phyloP scores from a whole-genome alignment of 30 jellyfish, hydroid and myxozoan species.

The Turritopsis dohrnii region DNA sequence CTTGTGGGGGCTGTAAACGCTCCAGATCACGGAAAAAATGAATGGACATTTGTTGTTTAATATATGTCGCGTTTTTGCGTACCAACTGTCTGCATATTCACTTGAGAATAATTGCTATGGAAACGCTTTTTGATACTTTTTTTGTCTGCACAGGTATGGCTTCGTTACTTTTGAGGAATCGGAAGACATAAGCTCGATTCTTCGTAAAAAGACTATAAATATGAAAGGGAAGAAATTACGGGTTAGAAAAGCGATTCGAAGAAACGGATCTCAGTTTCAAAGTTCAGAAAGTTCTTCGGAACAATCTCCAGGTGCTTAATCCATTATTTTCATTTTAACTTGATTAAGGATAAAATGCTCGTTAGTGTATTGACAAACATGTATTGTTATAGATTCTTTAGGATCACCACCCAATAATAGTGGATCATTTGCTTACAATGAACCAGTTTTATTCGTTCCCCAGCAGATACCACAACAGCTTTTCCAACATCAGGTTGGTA shows the following conservation, averaged over 20 bases:
- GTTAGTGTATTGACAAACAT: too few species aligned
- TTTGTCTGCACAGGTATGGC: slow-evolving; percentile 61
- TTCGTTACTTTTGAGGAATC: slow-evolving; percentile 87
- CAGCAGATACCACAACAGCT: neutral
- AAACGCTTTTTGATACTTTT: neutral
- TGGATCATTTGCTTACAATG: neutral
- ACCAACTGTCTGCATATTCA: too few species aligned
- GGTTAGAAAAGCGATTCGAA: slow-evolving; percentile 86
- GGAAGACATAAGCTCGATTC: slow-evolving; percentile 72
- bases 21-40: too few species aligned
- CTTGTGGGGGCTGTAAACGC: too few species aligned
- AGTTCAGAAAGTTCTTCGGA: slow-evolving; percentile 15
- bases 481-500: neutral
- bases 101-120: neutral
- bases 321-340: neutral
- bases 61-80: too few species aligned
- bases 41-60: too few species aligned
- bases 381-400: too few species aligned
- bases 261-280: slow-evolving; percentile 61
- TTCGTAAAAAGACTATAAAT: slow-evolving; percentile 59
- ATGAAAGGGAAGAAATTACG: slow-evolving; percentile 95
- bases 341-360: too few species aligned
- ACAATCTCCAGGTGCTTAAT: slow-evolving; percentile 14
- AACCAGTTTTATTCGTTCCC: neutral
- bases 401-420: neutral